Conservation (phyloP, 1,140 invertebrate species). For the Drosophila neocordata region DNA sequence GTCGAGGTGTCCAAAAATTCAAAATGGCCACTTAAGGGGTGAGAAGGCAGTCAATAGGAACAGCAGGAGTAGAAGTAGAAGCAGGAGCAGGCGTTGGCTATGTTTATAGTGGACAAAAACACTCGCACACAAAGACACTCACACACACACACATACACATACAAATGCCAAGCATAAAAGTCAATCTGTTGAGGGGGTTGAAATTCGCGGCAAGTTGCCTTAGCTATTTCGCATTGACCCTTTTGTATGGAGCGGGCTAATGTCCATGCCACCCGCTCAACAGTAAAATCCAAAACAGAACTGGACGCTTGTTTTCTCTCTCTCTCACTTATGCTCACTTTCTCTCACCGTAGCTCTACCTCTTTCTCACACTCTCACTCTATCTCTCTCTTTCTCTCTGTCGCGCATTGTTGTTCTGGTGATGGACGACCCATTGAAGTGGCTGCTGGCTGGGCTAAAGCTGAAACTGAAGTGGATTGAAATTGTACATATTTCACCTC, state of each 20-base stretch:
- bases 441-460: background rate
- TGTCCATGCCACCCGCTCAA: slow-evolving; percentile 10
- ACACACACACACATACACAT: background rate
- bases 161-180: slow-evolving; percentile 11
- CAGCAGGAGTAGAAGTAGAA: background rate
- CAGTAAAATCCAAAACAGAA: slow-evolving; percentile 35
- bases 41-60: slow-evolving; percentile 2
- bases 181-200: slow-evolving; percentile 19
- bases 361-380: background rate
- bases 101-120: slow-evolving; percentile 18
- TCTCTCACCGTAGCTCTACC: background rate
- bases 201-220: slow-evolving; percentile 4
- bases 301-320: slow-evolving; percentile 13
- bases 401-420: slow-evolving; percentile 15
- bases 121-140: background rate
- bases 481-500: slow-evolving; percentile 29
- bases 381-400: background rate
- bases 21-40: slow-evolving; percentile 16
- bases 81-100: background rate
- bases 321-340: background rate
- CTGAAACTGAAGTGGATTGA: slow-evolving; percentile 18
- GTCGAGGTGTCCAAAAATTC: slow-evolving; percentile 12
- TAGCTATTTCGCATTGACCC: slow-evolving; percentile 8
- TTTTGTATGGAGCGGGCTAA: slow-evolving; percentile 10
- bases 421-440: slow-evolving; percentile 14